Evolutionary conservation across 2,888 invertebrate genomes (phyloP), one percentile per base, ranked within the genome.

Genomic region (Xestia c-nigrum): DNA sequence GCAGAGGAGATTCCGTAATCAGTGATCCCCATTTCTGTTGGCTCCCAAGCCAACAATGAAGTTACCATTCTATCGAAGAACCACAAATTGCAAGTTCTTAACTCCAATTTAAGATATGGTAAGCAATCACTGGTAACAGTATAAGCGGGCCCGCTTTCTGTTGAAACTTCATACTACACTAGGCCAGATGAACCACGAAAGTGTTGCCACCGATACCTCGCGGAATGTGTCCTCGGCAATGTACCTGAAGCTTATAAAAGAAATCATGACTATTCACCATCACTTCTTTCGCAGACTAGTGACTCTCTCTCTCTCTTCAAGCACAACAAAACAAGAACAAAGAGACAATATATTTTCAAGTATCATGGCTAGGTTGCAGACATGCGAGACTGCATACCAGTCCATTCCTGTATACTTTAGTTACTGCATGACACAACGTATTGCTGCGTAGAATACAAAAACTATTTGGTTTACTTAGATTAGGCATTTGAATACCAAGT

Each of bases 401-500:
- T 52, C 21, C 57, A 72, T 76, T 80, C 52, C 74, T 71, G 59
- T 63, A 21, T 59, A 7, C 63, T 43, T 21, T 21, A 40, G 12
- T 47, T 52, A 73, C 31, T 63, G 59, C 57, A 43, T 77, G 66
- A 46, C 67, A 57, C 63, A 50, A 72, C 38, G 73, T 14, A 38
- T 59, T 38, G 40, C 66, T 78, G 69, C 38, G 19, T 63, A 63
- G 24, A 63, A 57, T 46, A 47, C 38, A 74, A 61, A 73, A 43
- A 57, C 38, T 46, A 46, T 63, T 50, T 5, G 19, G 59, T 52
- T 69, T 76, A 69, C 65, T 52, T 31, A 76, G n/a, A 52, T 75
- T 76, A 55, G n/a, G 52, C n/a, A 76, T 77, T 80, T 63, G 1
- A 63, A 63, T 67, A 47, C 57, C 57, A 75, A 69, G n/a, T 67